Conservation (phyloP, 2,888 invertebrate species). For the Drosophila maculinotata region DNA sequence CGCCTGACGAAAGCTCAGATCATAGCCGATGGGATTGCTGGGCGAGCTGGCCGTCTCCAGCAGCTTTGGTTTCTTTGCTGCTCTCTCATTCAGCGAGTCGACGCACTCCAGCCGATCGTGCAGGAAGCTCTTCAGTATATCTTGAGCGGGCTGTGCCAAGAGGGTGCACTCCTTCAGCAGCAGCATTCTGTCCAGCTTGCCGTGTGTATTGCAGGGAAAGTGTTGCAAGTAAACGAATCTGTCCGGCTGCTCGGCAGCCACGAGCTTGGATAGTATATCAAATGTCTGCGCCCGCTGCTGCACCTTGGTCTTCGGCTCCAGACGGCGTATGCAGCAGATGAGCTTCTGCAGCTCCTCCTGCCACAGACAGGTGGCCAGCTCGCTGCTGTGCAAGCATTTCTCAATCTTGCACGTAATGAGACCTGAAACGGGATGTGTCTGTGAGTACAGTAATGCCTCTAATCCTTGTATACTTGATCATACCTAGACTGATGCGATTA, state of each 20-base stretch:
- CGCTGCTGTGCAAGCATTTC: constrained; percentile 48
- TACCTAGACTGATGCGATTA: constrained; percentile 74
- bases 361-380: constrained; percentile 63
- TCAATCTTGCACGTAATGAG: constrained; percentile 62
- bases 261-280: constrained; percentile 58
- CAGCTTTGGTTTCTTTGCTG: constrained; percentile 37
- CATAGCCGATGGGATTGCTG: constrained; percentile 20
- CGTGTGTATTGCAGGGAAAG: constrained; percentile 89
- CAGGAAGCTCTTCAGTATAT: constrained; percentile 87
- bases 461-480: neutral
- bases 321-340: constrained; percentile 58
- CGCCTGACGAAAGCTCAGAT: constrained; percentile 66
- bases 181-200: constrained; percentile 86
- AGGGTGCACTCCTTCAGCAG: constrained; percentile 58
- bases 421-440: constrained; percentile 18
- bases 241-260: constrained; percentile 87
- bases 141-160: constrained; percentile 60
- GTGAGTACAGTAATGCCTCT: neutral
- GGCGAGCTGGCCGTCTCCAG: constrained; percentile 12
- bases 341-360: constrained; percentile 59
- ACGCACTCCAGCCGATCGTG: constrained; percentile 73
- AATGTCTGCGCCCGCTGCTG: constrained; percentile 64
- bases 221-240: constrained; percentile 87
- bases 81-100: constrained; percentile 14
- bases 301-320: constrained; percentile 52